Percentiles rank a stretch among this genome's conserved stretches.
These are phyloP conservation scores for Phyto melanocephala DNA, from an alignment of 2,888 invertebrate species.

Conservation along the genomic window DNA sequence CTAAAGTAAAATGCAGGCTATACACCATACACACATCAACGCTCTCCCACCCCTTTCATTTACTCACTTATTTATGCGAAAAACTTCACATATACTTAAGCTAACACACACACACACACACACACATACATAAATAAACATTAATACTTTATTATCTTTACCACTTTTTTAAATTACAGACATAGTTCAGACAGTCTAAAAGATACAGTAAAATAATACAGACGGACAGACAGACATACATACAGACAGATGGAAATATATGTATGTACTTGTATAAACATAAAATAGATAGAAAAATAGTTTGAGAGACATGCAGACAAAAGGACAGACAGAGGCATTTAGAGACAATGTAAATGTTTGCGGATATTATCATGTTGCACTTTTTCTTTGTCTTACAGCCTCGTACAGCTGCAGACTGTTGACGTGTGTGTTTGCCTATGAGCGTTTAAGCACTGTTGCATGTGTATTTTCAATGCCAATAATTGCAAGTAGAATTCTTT, in stretches of 20 bases:
- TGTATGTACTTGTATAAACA: too few relatives aligned
- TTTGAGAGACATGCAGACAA: background rate
- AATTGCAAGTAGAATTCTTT: slow-evolving; percentile 58
- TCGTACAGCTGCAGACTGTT: background rate
- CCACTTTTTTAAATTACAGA: slow-evolving; percentile 52
- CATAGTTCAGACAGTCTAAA: slow-evolving; percentile 21
- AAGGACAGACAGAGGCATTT: background rate
- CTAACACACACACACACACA: slow-evolving; percentile 5
- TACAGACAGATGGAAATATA: background rate
- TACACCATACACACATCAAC: background rate
- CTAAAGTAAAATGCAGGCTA: slow-evolving; percentile 45
- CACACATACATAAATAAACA: background rate
- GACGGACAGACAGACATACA: background rate
- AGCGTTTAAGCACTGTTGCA: background rate
- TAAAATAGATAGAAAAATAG: background rate
- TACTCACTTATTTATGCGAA: background rate
- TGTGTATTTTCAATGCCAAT: slow-evolving; percentile 56
- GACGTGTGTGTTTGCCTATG: background rate
- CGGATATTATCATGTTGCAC: slow-evolving; percentile 55
- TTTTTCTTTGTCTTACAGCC: background rate
- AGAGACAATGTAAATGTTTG: slow-evolving; percentile 55
- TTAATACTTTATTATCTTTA: slow-evolving; percentile 43
- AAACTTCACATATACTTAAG: slow-evolving; percentile 15
- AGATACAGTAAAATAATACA: background rate
- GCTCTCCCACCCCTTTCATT: background rate